A percentile compares a stretch with the other conserved stretches of the same genome.
phyloP scores from a whole-genome alignment of 2,888 invertebrate genomes.

The Hydrotaea diabolus region DNA sequence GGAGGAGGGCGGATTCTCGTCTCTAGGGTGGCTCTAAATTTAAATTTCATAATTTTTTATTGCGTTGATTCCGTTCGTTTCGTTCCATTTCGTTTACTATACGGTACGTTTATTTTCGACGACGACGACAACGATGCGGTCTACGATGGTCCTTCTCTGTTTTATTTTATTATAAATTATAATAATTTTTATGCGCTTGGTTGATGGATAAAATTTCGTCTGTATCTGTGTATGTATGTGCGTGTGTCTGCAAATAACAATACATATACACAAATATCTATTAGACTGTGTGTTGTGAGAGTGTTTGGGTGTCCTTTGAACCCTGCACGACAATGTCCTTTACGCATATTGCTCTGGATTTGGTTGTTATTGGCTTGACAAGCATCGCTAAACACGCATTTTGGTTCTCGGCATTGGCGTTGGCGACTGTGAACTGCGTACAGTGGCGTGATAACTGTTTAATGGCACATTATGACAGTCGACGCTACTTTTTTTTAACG shows the following conservation, averaged over 20 bases:
- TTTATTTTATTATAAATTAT: conserved; percentile 63
- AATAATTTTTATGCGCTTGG: conserved; percentile 63
- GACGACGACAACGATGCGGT: not conserved
- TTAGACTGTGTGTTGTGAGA: conserved; percentile 25
- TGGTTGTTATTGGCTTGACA: conserved; percentile 45
- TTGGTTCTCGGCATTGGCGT: not conserved
- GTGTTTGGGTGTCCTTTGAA: not conserved
- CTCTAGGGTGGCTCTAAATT: not conserved
- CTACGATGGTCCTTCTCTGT: not conserved
- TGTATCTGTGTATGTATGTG: not conserved
- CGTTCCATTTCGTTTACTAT: conserved; percentile 30
- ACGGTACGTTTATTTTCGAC: conserved; percentile 53
- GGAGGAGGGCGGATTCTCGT: not conserved
- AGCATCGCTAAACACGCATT: conserved; percentile 60
- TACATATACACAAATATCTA: not conserved
- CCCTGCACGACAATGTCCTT: conserved; percentile 38
- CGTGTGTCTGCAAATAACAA: not conserved
- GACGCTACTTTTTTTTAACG: conserved; percentile 23
- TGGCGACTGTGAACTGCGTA: conserved; percentile 26
- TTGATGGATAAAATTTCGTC: conserved; percentile 52
- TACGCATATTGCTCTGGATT: conserved; percentile 45
- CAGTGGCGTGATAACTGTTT: conserved; percentile 66
- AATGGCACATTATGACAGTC: conserved; percentile 58
- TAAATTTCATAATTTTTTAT: conserved; percentile 29
- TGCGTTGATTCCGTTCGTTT: conserved; percentile 12